Conservation (phyloP, 1,140 invertebrate species). For the Homarus americanus region DNA sequence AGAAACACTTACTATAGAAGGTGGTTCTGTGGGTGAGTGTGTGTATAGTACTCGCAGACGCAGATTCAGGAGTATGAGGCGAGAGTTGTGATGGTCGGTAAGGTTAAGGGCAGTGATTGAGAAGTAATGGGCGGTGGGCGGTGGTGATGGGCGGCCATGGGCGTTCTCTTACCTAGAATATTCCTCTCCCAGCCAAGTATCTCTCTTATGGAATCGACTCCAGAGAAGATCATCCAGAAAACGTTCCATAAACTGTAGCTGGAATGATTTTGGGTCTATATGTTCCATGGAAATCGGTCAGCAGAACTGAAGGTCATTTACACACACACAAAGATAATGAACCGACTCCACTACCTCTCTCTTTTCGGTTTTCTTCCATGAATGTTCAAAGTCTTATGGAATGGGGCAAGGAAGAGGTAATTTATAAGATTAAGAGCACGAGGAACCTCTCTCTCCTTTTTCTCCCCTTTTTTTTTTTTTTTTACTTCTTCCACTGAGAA, state of each 20-base stretch:
- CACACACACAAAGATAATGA: conserved; percentile 43
- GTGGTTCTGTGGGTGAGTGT: too few relatives aligned
- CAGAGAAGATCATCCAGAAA: conserved; percentile 5
- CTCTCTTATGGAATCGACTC: neutral
- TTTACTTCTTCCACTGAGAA: conserved; percentile 11
- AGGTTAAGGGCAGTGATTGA: too few relatives aligned
- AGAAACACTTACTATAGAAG: too few relatives aligned
- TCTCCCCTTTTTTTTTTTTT: neutral
- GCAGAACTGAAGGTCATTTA: conserved; percentile 42
- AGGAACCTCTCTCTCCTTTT: conserved; percentile 15
- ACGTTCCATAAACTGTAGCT: conserved; percentile 39
- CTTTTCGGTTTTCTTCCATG: conserved; percentile 40
- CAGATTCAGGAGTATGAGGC: too few relatives aligned
- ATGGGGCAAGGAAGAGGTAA: conserved; percentile 66
- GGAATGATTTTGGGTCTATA: conserved; percentile 65
- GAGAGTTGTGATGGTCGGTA: too few relatives aligned
- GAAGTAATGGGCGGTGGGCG: neutral
- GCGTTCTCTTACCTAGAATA: neutral
- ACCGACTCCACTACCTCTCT: conserved; percentile 29
- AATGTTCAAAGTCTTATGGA: conserved; percentile 65
- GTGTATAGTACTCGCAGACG: too few relatives aligned
- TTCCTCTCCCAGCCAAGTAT: neutral
- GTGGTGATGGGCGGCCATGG: too few relatives aligned
- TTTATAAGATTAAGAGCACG: conserved; percentile 66
- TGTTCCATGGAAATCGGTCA: conserved; percentile 64